Evolutionary conservation across 2,113 vertebrate genomes (phyloP), one percentile per base, ranked within the genome.

Genomic region (Datnioides undecimradiatus): DNA sequence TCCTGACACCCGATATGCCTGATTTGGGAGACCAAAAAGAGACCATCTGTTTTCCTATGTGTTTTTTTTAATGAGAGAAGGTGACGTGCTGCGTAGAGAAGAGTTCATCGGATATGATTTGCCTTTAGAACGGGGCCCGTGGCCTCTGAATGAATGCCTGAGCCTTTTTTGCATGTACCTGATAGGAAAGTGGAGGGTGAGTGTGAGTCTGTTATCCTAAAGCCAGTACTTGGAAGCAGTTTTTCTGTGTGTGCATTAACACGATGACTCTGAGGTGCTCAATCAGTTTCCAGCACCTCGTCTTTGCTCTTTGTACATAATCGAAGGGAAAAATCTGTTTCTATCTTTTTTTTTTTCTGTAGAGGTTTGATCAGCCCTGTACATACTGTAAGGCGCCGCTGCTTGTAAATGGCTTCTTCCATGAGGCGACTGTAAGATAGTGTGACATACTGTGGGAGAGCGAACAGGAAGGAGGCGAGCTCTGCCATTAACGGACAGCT

Each of bases 371-470:
- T 76, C 52, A 72, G 66, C n/a, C 68, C 48, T 93, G 92, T 93
- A 92, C 57, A 91, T 90, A 91, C 6, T 69, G 73, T 86, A 73
- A 77, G 62, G 51, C 46, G n/a, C 75, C 57, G 17, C 70, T 79
- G 87, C 92, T 90, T 93, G 89, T 91, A 90, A 88, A 92, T 89
- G 86, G 80, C 82, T 84, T 87, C 79, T 82, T 68, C 67, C 67
- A 48, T 41, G 14, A 67, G 62, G 31, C 34, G 8, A 46, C 82
- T 91, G 84, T 90, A 85, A 83, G 73, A 86, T 87, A 83, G 67
- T 89, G 81, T 90, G 83, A 90, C 25, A 83, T 85, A 89, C 79
- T 80, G 78, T 67, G 57, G 51, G 71, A 70, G 66, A 34, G 54
- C 65, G 55, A 59, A 54, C 45, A 16, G 40, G 27, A 63, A 29